Base-by-base conservation (phyloP, 2,888 invertebrate genomes). In the Calephelis perditalis region DNA sequence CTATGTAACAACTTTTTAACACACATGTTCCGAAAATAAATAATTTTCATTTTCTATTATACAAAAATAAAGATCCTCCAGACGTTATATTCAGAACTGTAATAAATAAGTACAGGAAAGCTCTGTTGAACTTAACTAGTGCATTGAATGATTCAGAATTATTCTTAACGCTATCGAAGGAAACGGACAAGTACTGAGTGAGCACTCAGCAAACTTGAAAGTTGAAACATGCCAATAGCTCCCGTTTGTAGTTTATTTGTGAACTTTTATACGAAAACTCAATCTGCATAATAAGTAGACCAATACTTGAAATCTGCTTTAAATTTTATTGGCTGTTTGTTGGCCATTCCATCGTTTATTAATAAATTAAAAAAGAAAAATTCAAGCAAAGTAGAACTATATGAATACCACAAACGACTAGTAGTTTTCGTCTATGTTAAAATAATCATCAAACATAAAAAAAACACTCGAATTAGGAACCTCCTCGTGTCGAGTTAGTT, bases 151-250 rank as follows among this genome's bases (percentile, higher is more conserved):
- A 68, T 66, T 64, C 66, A 64, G 67, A 67, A 69, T 68, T 70
- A 69, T 69, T 71, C 69, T 67, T 68, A 68, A 68, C 64, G 65
- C 66, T 63, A 68, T 68, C 67, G 67, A 68, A 65, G 64, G 71
- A 70, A 64, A 66, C 69, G 69, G 74, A 73, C 70, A 73, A 72
- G 70, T 68, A 67, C 65, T 65, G 71, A 67, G 68, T 69, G 70
- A 71, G 69, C 70, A 72, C 75, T 76, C 73, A 69, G 71, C 72
- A 69, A 79, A 79, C 76, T 79, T 71, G 69, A 73, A 73, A 75
- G 73, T 75, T 72, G 74, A 74, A 76, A 77, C 75, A 74, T 76
- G 73, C 73, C 73, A 78, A 79, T 76, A 80, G 78, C 78, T 80
- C 75, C 69, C 68, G 67, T 70, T 71, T 67, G 70, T 68, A 71